A percentile compares a stretch with the other conserved stretches of the same genome.
Conservation (phyloP, 2,113 vertebrate species). For the Pollachius pollachius region DNA sequence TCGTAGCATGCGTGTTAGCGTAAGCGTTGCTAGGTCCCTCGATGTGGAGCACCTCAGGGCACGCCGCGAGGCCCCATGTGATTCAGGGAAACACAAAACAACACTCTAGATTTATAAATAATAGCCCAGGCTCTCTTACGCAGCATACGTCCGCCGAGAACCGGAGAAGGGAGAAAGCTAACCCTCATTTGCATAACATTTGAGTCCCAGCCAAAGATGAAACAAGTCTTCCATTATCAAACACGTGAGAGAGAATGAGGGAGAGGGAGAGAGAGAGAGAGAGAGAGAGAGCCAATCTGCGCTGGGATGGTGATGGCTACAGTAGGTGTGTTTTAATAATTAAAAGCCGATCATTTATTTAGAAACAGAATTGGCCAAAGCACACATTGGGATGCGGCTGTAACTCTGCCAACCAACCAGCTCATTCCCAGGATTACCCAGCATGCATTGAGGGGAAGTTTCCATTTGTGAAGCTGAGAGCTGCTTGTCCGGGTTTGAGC, state of each 20-base stretch:
- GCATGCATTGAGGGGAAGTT: conserved; percentile 11
- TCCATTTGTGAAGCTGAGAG: conserved; percentile 8
- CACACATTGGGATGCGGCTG: conserved; percentile 32
- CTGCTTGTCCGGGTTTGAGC: neutral
- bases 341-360: conserved; percentile 56
- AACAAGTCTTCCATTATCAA: conserved; percentile 26
- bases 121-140: conserved; percentile 4
- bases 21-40: no score
- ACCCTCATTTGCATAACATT: conserved; percentile 40
- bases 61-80: neutral
- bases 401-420: conserved; percentile 19
- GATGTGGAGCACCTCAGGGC: no score
- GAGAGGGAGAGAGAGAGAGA: no score
- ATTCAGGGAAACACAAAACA: conserved; percentile 26
- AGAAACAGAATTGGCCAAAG: conserved; percentile 45
- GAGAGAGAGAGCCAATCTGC: conserved; percentile 36
- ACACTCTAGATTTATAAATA: conserved; percentile 33
- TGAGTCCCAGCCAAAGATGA: conserved; percentile 30
- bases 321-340: conserved; percentile 57
- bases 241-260: neutral
- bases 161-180: conserved; percentile 7
- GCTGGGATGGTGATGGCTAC: conserved; percentile 28
- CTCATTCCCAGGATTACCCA: conserved; percentile 27
- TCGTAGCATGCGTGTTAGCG: no score
- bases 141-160: neutral